Conservation (phyloP, 2,113 vertebrate species). For the Microcebus griseorufus region DNA sequence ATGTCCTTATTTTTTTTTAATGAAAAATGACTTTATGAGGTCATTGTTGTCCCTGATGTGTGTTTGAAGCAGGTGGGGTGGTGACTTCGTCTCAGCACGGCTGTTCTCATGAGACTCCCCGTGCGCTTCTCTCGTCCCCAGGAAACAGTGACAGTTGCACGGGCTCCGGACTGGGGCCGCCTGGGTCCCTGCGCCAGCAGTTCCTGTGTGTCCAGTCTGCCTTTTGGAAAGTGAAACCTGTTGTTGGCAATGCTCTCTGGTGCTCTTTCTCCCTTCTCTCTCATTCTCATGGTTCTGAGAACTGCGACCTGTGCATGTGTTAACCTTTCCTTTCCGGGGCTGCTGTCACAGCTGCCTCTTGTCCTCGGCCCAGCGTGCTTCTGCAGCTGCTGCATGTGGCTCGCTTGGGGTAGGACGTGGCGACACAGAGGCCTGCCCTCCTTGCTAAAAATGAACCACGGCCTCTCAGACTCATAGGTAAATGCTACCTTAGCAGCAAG, state of each 20-base stretch:
- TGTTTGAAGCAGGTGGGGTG: not conserved
- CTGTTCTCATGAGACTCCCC: not conserved
- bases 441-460: not conserved
- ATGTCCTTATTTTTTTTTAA: not conserved
- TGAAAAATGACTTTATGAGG: not conserved
- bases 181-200: not conserved
- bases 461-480: not conserved
- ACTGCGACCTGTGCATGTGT: not conserved
- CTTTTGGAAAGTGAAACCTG: not conserved
- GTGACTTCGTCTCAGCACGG: not conserved
- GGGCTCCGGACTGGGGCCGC: not conserved
- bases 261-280: not conserved
- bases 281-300: not conserved
- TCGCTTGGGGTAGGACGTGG: conserved; percentile 33
- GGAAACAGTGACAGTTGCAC: not conserved
- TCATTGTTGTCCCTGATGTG: not conserved
- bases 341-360: not conserved
- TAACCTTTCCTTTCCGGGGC: not conserved
- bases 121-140: not conserved
- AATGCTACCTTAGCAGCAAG: not conserved
- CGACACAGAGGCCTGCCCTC: not conserved
- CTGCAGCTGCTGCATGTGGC: conserved; percentile 9
- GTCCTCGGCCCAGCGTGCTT: not conserved
- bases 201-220: not conserved
- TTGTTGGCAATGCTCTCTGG: rapidly evolving